Conservation (phyloP, 2,888 invertebrate genomes). For the Cryptophagus acutangulus region DNA sequence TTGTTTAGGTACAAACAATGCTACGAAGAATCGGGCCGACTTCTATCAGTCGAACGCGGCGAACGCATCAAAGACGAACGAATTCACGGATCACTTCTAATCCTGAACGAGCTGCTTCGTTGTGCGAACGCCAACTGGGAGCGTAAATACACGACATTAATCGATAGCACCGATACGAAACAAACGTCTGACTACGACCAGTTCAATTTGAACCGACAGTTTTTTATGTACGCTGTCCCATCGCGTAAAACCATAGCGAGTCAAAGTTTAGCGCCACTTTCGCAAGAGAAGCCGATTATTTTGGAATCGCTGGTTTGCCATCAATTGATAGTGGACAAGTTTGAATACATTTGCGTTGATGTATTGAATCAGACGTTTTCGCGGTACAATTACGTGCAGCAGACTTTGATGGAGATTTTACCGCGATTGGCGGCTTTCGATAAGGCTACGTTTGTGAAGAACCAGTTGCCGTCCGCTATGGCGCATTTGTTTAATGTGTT, state of each 20-base stretch:
- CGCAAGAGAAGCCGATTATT: constrained; percentile 56
- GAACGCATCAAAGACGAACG: constrained; percentile 83
- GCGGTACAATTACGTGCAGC: constrained; percentile 77
- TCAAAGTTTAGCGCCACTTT: constrained; percentile 48
- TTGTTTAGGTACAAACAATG: constrained; percentile 72
- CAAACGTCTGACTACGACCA: constrained; percentile 32
- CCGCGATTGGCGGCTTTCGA: constrained; percentile 94
- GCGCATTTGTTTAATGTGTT: constrained; percentile 71
- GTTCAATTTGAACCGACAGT: constrained; percentile 37
- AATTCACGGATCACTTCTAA: constrained; percentile 86
- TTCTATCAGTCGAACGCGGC: constrained; percentile 69
- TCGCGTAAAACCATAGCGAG: constrained; percentile 45
- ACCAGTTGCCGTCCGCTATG: constrained; percentile 71
- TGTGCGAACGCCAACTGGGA: constrained; percentile 89
- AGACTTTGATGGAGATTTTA: constrained; percentile 77
- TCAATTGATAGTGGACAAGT: constrained; percentile 75
- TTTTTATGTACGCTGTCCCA: constrained; percentile 47
- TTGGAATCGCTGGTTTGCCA: constrained; percentile 86
- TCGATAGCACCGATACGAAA: constrained; percentile 48
- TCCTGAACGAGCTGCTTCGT: constrained; percentile 88
- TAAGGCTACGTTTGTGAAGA: constrained; percentile 69
- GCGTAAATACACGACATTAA: constrained; percentile 67
- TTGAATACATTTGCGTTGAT: constrained; percentile 72
- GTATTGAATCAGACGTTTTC: constrained; percentile 74
- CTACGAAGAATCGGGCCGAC: constrained; percentile 80